Conservation (phyloP, 2,113 vertebrate species). For the Caloenas nicobarica region DNA sequence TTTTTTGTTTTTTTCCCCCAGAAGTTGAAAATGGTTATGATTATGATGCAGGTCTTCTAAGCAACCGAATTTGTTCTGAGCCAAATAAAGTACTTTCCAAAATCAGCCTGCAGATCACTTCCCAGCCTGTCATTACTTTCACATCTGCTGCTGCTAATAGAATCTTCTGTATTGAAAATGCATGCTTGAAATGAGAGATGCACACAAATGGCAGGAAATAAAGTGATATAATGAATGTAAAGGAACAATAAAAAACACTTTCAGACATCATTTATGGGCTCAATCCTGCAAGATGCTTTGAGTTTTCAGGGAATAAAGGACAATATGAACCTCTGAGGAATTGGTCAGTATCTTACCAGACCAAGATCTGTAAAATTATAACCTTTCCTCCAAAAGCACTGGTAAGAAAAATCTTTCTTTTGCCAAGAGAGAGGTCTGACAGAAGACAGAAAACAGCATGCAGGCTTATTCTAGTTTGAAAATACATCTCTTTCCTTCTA, state of each 20-base stretch:
- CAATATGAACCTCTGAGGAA: background rate
- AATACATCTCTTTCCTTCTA: background rate
- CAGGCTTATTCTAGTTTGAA: background rate
- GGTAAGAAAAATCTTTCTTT: background rate
- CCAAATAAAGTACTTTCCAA: slow-evolving; percentile 32
- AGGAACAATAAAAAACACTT: background rate
- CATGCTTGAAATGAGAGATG: background rate
- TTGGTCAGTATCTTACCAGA: background rate
- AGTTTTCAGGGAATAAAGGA: background rate
- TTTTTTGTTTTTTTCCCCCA: background rate
- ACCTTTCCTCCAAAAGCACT: background rate
- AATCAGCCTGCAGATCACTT: slow-evolving; percentile 25
- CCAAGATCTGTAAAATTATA: background rate
- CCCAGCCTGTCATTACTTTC: slow-evolving; percentile 31
- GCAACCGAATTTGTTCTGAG: slow-evolving; percentile 9
- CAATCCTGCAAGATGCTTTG: background rate
- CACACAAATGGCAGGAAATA: background rate
- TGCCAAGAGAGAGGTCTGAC: background rate
- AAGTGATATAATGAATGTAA: background rate
- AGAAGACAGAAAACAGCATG: background rate
- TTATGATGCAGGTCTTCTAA: slow-evolving; percentile 20
- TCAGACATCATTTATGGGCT: background rate
- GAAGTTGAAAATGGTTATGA: background rate
- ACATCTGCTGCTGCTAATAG: slow-evolving; percentile 7
- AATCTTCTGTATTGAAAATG: slow-evolving; percentile 21